Base-by-base conservation (phyloP, 2,113 vertebrate species). In the Oryzias curvinotus region DNA sequence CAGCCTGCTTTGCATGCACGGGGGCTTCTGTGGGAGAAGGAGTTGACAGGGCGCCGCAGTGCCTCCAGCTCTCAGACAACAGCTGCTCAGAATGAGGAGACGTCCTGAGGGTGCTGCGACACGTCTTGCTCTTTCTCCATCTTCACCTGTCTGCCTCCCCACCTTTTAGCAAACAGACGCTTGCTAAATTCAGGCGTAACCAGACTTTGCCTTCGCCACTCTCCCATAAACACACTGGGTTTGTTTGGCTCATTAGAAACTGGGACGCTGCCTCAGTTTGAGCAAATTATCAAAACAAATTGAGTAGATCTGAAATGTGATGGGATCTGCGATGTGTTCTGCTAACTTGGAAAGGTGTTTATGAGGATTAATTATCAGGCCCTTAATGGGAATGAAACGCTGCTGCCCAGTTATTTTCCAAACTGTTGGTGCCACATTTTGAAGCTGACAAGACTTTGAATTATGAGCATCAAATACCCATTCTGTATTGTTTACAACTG, bases 31-130 rank as follows among this genome's bases (percentile, higher is more conserved):
- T 63, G 72, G 74, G 80, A 71, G 72, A 81, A 78, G 73, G 80
- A 79, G 84, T 68, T 87, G 87, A 89, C 86, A 89, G 83, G 81
- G 75, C 78, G 70, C 81, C 77, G 86, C 82, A 85, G 85, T 77
- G 85, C 88, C 84, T 83, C 78, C 58, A 78, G 88, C 81, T 85
- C 81, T 73, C 78, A 86, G 89, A 91, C 88, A 88, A 84, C 90
- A 90, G 85, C 87, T 90, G 90, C 88, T 90, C 79, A 71, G 77
- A 76, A 77, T 80, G 82, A 86, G 60, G 70, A 85, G 81, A 75
- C 68, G 59, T 88, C 86, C 88, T 84, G 80, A 74, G 85, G 82
- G 87, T 75, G 85, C 65, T 49, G 80, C 75, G 78, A 83, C 76
- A 76, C 42, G 75, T 79, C 87, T 80, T 65, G 68, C 78, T 74